A percentile compares a stretch with the other conserved stretches of the same genome.
These are phyloP conservation scores for Atethmia centrago DNA, from an alignment of 2,888 invertebrate species.

Conservation along the genomic window DNA sequence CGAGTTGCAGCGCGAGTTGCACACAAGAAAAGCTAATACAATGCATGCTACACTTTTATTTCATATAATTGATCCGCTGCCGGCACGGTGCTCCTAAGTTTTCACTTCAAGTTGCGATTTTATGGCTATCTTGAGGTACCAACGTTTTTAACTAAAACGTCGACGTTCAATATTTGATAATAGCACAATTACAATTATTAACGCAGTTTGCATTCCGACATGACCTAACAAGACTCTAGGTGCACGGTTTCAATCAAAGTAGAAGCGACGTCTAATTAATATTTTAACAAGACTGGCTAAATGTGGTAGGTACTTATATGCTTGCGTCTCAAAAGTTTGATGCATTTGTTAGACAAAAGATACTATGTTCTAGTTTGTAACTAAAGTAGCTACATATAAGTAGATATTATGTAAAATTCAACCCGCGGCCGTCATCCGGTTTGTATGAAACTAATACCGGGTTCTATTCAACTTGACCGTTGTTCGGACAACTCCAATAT, in stretches of 20 bases:
- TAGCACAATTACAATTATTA: no score
- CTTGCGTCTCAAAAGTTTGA: background rate
- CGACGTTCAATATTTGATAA: background rate
- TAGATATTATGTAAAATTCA: background rate
- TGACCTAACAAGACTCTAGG: background rate
- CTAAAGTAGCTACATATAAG: no score
- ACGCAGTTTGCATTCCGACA: background rate
- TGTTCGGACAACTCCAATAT: conserved; percentile 33
- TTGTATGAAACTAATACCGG: conserved; percentile 14
- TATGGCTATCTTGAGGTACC: background rate
- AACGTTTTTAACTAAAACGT: background rate
- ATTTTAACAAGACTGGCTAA: background rate
- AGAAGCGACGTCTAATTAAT: conserved; percentile 13
- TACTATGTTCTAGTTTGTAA: no score
- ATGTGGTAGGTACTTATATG: background rate
- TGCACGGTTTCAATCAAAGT: conserved; percentile 1
- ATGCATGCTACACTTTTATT: conserved; percentile 17
- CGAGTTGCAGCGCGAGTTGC: conserved; percentile 12
- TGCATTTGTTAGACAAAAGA: background rate
- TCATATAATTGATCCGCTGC: background rate
- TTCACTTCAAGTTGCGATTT: background rate
- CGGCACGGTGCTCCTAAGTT: background rate
- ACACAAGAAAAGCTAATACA: conserved; percentile 41
- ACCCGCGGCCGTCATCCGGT: conserved; percentile 4
- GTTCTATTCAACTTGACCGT: conserved; percentile 26